Conservation (phyloP, 2,797 vertebrate genomes). For the Anolis apletophallus region DNA sequence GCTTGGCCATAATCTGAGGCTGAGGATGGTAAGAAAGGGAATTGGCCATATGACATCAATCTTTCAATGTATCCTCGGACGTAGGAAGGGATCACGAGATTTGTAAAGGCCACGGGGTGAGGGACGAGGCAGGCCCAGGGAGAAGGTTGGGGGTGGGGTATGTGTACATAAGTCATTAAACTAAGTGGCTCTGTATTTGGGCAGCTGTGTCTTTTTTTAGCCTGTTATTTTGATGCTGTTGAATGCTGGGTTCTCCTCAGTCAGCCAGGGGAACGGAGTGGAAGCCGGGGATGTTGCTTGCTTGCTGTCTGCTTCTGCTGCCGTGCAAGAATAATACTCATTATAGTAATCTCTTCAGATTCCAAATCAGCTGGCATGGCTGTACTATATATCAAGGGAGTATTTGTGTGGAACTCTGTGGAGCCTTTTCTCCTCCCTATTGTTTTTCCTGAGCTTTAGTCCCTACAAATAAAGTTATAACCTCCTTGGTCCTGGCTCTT, state of each 20-base stretch:
- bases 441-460: neutral
- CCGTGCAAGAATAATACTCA: conserved; percentile 5
- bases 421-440: neutral
- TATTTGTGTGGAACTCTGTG: neutral
- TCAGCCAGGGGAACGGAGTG: neutral
- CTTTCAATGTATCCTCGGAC: neutral
- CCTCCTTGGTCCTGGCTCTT: neutral
- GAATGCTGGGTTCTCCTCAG: conserved; percentile 21
- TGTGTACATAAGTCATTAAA: neutral
- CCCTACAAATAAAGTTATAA: neutral
- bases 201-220: conserved; percentile 33
- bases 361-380: neutral
- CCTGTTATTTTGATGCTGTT: conserved; percentile 15
- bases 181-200: conserved; percentile 19
- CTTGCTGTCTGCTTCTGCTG: neutral
- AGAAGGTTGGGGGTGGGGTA: neutral
- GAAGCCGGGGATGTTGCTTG: neutral
- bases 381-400: too few species aligned
- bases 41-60: neutral
- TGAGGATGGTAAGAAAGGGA: neutral
- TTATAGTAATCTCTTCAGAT: conserved; percentile 10
- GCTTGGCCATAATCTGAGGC: neutral
- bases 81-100: neutral
- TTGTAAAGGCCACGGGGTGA: neutral
- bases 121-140: neutral